phyloP scores from a whole-genome alignment of 2,113 vertebrate genomes.

The Malurus elegans region DNA sequence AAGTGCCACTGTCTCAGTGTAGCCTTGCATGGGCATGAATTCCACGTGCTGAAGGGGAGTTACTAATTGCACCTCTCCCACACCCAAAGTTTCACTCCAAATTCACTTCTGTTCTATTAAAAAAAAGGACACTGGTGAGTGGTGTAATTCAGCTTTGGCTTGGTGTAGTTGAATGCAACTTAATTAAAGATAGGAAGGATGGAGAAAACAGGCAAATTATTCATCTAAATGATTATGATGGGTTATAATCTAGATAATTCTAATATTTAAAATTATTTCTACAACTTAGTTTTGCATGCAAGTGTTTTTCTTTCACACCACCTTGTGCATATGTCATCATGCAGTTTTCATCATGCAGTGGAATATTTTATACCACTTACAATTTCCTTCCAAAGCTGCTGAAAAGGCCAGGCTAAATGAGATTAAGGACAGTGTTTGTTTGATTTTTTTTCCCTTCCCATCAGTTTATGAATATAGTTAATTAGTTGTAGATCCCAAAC shows the following conservation, averaged over 20 bases:
- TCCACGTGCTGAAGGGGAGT: neutral
- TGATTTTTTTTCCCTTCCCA: no score
- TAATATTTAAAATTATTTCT: neutral
- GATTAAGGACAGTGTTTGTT: neutral
- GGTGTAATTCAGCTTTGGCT: neutral
- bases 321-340: neutral
- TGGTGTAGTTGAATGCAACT: neutral
- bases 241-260: neutral
- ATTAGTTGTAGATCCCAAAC: neutral
- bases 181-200: neutral
- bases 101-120: neutral
- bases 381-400: neutral
- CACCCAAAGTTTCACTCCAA: neutral
- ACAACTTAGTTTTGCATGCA: neutral
- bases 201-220: neutral
- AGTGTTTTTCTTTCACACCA: neutral
- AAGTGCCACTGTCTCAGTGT: accelerated
- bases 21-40: neutral
- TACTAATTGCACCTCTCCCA: neutral
- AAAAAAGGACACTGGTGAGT: neutral
- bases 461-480: neutral
- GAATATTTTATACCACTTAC: neutral
- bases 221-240: neutral
- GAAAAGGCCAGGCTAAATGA: neutral
- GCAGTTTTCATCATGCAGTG: no score